phyloP scores from a whole-genome alignment of 1,140 invertebrate species.

The Arion vulgaris region DNA sequence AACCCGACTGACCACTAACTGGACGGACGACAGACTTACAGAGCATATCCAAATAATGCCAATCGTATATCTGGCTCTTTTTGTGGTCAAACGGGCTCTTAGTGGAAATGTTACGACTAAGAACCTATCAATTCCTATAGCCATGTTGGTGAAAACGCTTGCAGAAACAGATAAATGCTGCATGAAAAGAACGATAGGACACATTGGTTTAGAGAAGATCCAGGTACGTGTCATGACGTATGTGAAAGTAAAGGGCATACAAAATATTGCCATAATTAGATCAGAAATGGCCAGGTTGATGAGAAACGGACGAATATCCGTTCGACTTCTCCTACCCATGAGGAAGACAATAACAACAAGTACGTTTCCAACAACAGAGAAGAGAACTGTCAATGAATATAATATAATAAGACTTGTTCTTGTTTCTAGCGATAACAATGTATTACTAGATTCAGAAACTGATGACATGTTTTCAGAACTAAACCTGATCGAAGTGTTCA shows the following conservation, averaged over 20 bases:
- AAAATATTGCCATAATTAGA: constrained; percentile 70
- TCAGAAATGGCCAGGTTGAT: constrained; percentile 81
- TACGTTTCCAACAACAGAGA: constrained; percentile 64
- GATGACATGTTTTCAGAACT: neutral
- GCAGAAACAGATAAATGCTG: constrained; percentile 67
- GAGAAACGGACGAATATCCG: constrained; percentile 77
- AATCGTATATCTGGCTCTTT: constrained; percentile 67
- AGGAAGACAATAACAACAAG: constrained; percentile 64
- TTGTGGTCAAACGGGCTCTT: constrained; percentile 54
- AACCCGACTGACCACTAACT: constrained; percentile 72
- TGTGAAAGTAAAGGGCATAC: constrained; percentile 72
- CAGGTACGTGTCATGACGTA: constrained; percentile 61
- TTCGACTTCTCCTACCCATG: constrained; percentile 58
- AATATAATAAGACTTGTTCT: constrained; percentile 52
- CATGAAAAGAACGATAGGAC: constrained; percentile 67
- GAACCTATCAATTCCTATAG: constrained; percentile 68
- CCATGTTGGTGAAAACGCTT: constrained; percentile 69
- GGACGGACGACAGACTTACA: constrained; percentile 70
- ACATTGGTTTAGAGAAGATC: constrained; percentile 67
- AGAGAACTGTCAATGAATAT: constrained; percentile 61
- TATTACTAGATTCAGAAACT: neutral
- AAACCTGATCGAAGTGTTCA: neutral
- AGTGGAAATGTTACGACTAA: constrained; percentile 66
- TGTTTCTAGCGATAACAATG: constrained; percentile 38
- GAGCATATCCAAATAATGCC: constrained; percentile 73